A percentile compares a stretch with the other conserved stretches of the same genome.
These are phyloP conservation scores for Antitype chi DNA, from an alignment of 2,888 invertebrate genomes.

Conservation along the genomic window DNA sequence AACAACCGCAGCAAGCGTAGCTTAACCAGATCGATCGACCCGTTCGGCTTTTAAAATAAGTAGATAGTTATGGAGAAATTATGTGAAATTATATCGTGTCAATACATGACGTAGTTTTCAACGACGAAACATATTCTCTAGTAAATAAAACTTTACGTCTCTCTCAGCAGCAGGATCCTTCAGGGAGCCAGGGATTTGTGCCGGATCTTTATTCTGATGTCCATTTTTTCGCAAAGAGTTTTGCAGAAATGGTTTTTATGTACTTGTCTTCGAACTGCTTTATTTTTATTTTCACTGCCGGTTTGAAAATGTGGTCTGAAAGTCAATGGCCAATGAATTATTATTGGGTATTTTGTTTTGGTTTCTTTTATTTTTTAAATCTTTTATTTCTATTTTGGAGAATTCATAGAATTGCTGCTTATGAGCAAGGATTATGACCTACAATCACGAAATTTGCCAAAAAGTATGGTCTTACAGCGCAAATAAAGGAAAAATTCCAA, in stretches of 20 bases:
- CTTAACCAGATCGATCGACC: too few relatives aligned
- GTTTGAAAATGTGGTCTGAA: conserved; percentile 33
- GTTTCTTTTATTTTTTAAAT: conserved; percentile 14
- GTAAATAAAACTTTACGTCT: conserved; percentile 52
- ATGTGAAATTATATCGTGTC: not conserved
- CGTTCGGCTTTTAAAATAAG: too few relatives aligned
- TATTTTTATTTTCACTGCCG: conserved; percentile 40
- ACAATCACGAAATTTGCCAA: not conserved
- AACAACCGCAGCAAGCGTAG: too few relatives aligned
- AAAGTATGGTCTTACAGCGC: too few relatives aligned
- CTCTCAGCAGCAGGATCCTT: conserved; percentile 35
- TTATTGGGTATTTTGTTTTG: conserved; percentile 38
- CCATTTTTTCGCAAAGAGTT: conserved; percentile 66
- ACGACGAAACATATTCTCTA: conserved; percentile 6
- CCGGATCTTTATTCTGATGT: conserved; percentile 64
- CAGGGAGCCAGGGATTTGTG: conserved; percentile 63
- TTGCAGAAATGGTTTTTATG: conserved; percentile 52
- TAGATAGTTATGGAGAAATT: too few relatives aligned
- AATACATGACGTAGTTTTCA: conserved; percentile 1
- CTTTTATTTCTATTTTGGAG: conserved; percentile 22
- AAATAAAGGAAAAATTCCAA: too few relatives aligned
- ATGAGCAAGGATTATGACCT: not conserved
- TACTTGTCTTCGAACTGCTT: conserved; percentile 41
- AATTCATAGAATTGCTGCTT: not conserved
- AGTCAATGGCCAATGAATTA: conserved; percentile 30